Conservation (phyloP, 2,113 vertebrate genomes). For the Maccullochella peelii region DNA sequence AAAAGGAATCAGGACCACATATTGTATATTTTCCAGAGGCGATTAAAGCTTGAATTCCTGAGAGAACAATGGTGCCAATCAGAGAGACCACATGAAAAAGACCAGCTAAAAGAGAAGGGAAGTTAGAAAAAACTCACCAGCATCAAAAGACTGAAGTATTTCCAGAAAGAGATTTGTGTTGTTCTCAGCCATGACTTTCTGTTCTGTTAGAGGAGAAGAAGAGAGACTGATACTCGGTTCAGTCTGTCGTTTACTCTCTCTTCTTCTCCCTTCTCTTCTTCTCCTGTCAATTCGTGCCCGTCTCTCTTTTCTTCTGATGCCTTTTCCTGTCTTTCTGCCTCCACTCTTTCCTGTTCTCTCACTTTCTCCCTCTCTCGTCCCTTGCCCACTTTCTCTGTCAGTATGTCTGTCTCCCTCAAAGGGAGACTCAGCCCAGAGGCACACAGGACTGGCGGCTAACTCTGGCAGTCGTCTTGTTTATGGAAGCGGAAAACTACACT, state of each 20-base stretch:
- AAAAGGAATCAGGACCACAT: background rate
- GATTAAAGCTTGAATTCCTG: slow-evolving; percentile 51
- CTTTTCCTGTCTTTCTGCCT: slow-evolving; percentile 69
- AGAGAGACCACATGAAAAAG: slow-evolving; percentile 55
- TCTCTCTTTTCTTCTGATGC: slow-evolving; percentile 64
- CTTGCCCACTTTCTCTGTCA: slow-evolving; percentile 61
- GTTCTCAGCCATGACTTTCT: slow-evolving; percentile 90
- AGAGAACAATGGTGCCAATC: slow-evolving; percentile 41
- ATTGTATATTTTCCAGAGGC: slow-evolving; percentile 15
- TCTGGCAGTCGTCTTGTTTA: slow-evolving; percentile 85
- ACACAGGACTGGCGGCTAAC: slow-evolving; percentile 72
- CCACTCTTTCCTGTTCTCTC: slow-evolving; percentile 66
- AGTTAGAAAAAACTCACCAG: slow-evolving; percentile 80
- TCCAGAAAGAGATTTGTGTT: slow-evolving; percentile 82
- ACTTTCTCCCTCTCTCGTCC: slow-evolving; percentile 63
- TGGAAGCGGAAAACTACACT: slow-evolving; percentile 92
- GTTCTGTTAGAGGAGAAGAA: slow-evolving; percentile 61
- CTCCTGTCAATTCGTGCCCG: slow-evolving; percentile 40
- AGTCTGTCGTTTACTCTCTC: slow-evolving; percentile 46
- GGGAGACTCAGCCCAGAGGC: slow-evolving; percentile 68
- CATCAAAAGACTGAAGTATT: slow-evolving; percentile 81
- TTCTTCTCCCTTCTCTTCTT: slow-evolving; percentile 45
- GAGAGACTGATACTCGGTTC: slow-evolving; percentile 54
- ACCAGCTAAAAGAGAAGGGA: slow-evolving; percentile 33
- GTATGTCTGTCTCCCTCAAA: slow-evolving; percentile 52